These are phyloP conservation scores for Drosophila barbarae DNA, from an alignment of 2,888 invertebrate genomes.

Conservation along the genomic window DNA sequence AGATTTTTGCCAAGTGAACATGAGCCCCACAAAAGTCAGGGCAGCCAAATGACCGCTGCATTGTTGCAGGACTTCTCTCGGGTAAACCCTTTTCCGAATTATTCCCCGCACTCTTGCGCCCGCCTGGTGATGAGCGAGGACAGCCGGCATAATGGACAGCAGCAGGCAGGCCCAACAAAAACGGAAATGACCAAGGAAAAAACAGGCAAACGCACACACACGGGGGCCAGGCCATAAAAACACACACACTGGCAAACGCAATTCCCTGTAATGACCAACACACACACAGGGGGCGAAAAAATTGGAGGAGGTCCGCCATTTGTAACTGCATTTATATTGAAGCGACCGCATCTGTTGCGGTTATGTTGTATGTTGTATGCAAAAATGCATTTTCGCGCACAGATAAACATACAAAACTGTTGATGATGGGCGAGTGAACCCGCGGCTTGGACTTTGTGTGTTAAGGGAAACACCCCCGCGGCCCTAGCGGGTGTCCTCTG, in stretches of 20 bases:
- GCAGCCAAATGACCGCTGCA: constrained; percentile 18
- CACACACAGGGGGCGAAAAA: constrained; percentile 3
- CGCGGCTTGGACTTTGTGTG: constrained; percentile 7
- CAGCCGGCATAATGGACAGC: constrained; percentile 58
- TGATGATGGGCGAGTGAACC: constrained; percentile 40
- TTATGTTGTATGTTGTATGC: constrained; percentile 75
- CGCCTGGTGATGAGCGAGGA: constrained; percentile 59
- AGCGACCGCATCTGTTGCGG: constrained; percentile 75
- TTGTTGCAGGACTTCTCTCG: constrained; percentile 21
- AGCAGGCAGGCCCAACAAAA: constrained; percentile 40
- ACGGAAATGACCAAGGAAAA: constrained; percentile 71
- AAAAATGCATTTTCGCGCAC: constrained; percentile 75
- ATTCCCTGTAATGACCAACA: constrained; percentile 70
- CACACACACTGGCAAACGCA: constrained; percentile 53
- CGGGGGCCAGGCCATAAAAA: constrained; percentile 59
- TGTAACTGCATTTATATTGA: constrained; percentile 75
- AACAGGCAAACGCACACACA: constrained; percentile 44
- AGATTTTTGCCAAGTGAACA: constrained; percentile 7
- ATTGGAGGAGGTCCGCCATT: constrained; percentile 53
- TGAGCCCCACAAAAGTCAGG: constrained; percentile 8
- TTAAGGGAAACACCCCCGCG: constrained; percentile 3
- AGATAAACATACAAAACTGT: constrained; percentile 66
- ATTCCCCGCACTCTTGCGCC: constrained; percentile 7
- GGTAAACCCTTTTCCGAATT: constrained; percentile 7
- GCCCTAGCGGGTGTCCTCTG: constrained; percentile 1